Evolutionary conservation across 2,113 vertebrate genomes (phyloP).

Genomic region (Sorex araneus): DNA sequence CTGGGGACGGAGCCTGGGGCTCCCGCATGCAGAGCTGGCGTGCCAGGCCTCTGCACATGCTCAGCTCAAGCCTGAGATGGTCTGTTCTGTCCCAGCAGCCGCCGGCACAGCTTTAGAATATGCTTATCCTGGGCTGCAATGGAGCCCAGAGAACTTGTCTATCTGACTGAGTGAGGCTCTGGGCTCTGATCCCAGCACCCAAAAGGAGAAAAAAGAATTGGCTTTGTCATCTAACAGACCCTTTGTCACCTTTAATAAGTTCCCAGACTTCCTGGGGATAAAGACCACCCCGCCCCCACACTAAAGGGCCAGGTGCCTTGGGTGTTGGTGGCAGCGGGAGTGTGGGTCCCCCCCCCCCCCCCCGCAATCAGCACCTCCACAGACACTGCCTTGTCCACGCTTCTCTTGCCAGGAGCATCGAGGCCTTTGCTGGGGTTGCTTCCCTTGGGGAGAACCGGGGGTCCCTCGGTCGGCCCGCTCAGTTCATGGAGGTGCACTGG

Average conservation of each 20-base stretch:
- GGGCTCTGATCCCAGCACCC: no score
- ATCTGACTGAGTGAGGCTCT: no score
- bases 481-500: conserved; percentile 94
- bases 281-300: neutral
- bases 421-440: conserved; percentile 90
- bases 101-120: no score
- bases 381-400: conserved; percentile 93
- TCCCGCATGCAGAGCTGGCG: no score
- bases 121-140: no score
- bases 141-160: no score
- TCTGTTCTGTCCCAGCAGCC: no score
- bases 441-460: conserved; percentile 89
- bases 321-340: neutral
- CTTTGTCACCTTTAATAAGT: neutral
- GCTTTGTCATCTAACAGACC: neutral
- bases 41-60: no score
- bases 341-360: neutral
- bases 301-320: neutral
- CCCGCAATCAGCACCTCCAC: conserved; percentile 91
- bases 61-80: no score
- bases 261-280: neutral
- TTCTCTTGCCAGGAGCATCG: conserved; percentile 92
- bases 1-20: no score
- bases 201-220: neutral
- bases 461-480: conserved; percentile 83